Conservation (phyloP, 2,113 vertebrate species). For the Aramus guarauna region DNA sequence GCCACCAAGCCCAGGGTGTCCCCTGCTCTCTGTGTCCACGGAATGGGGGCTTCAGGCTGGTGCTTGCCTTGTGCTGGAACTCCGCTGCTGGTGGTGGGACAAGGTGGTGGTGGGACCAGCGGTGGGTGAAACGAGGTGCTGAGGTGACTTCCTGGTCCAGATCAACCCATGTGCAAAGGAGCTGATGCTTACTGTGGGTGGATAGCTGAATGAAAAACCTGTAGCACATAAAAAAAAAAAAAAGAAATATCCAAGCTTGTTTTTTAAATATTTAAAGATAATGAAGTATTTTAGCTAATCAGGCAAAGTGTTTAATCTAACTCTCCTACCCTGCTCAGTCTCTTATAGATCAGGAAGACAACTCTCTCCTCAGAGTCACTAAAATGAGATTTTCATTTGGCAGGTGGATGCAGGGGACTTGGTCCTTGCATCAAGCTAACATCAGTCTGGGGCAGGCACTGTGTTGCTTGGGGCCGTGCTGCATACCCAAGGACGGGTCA, state of each 20-base stretch:
- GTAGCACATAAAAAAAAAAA: not conserved
- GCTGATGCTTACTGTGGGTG: not conserved
- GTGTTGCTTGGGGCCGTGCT: rapidly evolving
- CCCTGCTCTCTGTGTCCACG: not conserved
- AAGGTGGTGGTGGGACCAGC: not conserved
- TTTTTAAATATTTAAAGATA: not conserved
- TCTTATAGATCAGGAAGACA: not conserved
- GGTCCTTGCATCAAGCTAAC: not conserved
- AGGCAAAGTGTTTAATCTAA: not conserved
- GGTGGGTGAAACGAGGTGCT: not conserved
- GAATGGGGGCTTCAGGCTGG: not conserved
- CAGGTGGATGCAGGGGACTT: not conserved
- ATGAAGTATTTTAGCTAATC: not conserved
- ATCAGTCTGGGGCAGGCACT: not conserved
- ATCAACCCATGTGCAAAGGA: not conserved
- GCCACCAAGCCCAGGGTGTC: not conserved
- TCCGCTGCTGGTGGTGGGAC: not conserved
- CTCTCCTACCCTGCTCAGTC: not conserved
- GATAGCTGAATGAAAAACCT: not conserved
- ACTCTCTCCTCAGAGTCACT: not conserved
- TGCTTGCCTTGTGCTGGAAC: not conserved
- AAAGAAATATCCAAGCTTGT: not conserved
- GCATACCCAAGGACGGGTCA: not conserved
- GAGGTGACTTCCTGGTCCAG: not conserved
- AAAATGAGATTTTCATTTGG: not conserved